Base-by-base conservation (phyloP, 1,140 invertebrate genomes). In the Scaptomyza graminum region DNA sequence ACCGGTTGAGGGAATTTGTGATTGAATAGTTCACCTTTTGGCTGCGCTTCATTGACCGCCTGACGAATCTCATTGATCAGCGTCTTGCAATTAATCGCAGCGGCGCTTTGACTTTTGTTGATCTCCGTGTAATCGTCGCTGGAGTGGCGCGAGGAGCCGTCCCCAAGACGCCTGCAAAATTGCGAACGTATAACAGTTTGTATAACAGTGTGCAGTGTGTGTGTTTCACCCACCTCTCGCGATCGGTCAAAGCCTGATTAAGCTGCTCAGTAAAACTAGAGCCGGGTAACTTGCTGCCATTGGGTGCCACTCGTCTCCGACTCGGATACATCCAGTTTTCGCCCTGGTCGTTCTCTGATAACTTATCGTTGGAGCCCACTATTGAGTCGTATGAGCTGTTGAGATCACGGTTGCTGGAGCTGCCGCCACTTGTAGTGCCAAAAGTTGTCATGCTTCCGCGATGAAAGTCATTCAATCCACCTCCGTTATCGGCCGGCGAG, bases 1-100 rank as follows among this genome's bases (percentile, higher is more conserved):
- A 51, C 57, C 25, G 56, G 13, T 34, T n/a, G 13, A 22, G 11
- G 28, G 39, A 22, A 52, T 54, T 50, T 64, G 60, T 50, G 47
- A 46, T 31, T 59, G 44, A 43, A 67, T 87, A 74, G 66, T 81
- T 93, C 93, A 96, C 95, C 95, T 95, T 95, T 94, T 74, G 95
- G 95, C 93, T 96, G 96, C 62, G 96, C 96, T 91, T 96, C 95
- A 90, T 94, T 96, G 74, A 97, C 96, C 77, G 96, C 96, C 92
- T 96, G 95, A 70, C 95, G 93, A 79, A 96, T 96, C 93, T 96
- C 96, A 87, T 96, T 96, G 52, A 96, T 94, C 67, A 96, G 93
- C 92, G 95, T 95, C 93, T 96, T 95, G 76, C 95, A 95, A 75
- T 96, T 91, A 51, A 90, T 85, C 47, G 90, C 87, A 51, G 84